Conservation (phyloP, 2,113 vertebrate species). For the Chelonoidis abingdonii region DNA sequence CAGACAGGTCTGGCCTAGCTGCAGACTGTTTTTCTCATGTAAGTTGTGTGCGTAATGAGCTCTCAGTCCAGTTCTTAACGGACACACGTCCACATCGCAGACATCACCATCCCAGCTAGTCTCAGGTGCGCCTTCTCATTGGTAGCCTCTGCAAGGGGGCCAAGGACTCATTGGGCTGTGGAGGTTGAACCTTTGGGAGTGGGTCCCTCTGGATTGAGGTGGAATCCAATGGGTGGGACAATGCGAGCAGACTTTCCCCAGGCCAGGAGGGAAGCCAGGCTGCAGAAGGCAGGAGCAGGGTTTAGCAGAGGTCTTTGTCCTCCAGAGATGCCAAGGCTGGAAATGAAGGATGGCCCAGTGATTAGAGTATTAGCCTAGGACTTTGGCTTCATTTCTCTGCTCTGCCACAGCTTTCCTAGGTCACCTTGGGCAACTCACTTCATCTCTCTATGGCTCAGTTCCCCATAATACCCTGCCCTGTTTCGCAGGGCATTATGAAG, state of each 20-base stretch:
- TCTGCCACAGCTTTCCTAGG: neutral
- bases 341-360: neutral
- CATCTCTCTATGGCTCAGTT: neutral
- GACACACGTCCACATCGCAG: too few species aligned
- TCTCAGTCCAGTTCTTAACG: too few species aligned
- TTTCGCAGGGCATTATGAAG: neutral
- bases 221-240: neutral
- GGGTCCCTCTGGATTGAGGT: too few species aligned
- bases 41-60: neutral
- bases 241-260: neutral
- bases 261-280: neutral
- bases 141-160: too few species aligned
- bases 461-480: neutral
- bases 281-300: too few species aligned
- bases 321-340: neutral
- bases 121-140: too few species aligned
- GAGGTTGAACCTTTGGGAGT: too few species aligned
- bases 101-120: too few species aligned
- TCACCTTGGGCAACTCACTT: neutral
- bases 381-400: neutral
- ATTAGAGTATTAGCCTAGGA: neutral
- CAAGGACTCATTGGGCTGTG: too few species aligned
- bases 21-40: neutral
- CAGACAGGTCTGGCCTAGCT: neutral
- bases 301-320: neutral